Conservation (phyloP, 2,113 vertebrate species). For the Bombycilla garrulus region DNA sequence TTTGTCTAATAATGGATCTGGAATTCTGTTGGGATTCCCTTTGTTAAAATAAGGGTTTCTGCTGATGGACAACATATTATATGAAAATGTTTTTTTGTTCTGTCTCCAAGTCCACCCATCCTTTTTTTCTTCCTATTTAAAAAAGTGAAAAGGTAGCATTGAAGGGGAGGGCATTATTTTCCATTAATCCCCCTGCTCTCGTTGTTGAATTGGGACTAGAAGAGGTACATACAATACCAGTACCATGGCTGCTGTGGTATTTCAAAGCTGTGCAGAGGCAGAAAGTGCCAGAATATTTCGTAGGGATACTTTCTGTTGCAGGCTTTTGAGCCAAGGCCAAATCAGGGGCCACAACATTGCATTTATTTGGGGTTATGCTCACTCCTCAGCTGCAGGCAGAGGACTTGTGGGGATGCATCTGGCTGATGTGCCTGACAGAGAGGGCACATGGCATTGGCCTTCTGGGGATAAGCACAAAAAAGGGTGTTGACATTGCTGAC, state of each 20-base stretch:
- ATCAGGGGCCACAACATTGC: fast-evolving
- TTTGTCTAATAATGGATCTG: background rate
- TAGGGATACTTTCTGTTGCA: background rate
- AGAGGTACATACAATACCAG: background rate
- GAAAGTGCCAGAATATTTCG: background rate
- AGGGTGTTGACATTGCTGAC: background rate
- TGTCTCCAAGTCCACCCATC: background rate
- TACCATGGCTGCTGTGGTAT: background rate
- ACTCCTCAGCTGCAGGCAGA: background rate
- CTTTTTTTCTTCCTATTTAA: background rate
- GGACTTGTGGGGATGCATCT: background rate
- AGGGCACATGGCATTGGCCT: background rate
- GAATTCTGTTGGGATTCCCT: background rate
- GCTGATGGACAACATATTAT: background rate
- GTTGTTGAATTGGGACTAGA: background rate
- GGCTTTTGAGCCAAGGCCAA: background rate
- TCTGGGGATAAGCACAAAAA: background rate
- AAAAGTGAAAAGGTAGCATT: background rate
- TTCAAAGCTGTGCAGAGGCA: background rate
- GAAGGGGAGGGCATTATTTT: background rate
- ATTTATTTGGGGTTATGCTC: fast-evolving
- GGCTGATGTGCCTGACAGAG: background rate
- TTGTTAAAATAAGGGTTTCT: background rate
- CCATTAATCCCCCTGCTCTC: background rate
- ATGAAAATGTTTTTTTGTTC: background rate